Evolutionary conservation across 92 coral and sea anemone genomes (phyloP).

Genomic region (Pocillopora meandrina): DNA sequence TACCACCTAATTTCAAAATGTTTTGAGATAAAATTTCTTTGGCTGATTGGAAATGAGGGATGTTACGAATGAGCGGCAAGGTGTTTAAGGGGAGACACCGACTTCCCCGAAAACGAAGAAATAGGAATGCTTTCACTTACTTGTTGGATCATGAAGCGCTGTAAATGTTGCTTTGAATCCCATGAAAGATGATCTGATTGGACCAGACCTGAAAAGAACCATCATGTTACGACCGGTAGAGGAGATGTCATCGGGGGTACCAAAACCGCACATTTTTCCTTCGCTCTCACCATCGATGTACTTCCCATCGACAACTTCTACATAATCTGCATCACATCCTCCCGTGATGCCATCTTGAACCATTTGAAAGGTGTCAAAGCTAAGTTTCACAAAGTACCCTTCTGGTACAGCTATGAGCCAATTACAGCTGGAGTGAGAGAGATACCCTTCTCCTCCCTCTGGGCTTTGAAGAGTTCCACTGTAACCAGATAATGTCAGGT

Average conservation of each 20-base stretch:
- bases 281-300: neutral
- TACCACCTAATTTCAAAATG: too few relatives aligned
- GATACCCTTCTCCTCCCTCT: constrained; percentile 11
- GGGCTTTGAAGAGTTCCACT: constrained; percentile 28
- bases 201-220: neutral
- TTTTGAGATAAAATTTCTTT: too few relatives aligned
- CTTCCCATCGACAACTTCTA: constrained; percentile 67
- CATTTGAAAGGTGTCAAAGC: constrained; percentile 30
- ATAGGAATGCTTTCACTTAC: too few relatives aligned
- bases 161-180: neutral
- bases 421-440: constrained; percentile 16
- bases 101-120: too few relatives aligned
- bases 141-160: too few relatives aligned
- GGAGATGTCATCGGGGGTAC: neutral
- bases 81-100: too few relatives aligned
- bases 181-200: neutral
- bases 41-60: too few relatives aligned
- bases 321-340: constrained; percentile 55
- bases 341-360: neutral
- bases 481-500: constrained; percentile 3
- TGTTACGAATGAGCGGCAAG: too few relatives aligned
- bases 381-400: constrained; percentile 26
- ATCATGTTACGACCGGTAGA: neutral
- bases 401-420: constrained; percentile 53
- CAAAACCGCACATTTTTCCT: neutral